These are phyloP conservation scores for Fulmarus glacialis DNA, from an alignment of 2,113 vertebrate species.

Conservation along the genomic window DNA sequence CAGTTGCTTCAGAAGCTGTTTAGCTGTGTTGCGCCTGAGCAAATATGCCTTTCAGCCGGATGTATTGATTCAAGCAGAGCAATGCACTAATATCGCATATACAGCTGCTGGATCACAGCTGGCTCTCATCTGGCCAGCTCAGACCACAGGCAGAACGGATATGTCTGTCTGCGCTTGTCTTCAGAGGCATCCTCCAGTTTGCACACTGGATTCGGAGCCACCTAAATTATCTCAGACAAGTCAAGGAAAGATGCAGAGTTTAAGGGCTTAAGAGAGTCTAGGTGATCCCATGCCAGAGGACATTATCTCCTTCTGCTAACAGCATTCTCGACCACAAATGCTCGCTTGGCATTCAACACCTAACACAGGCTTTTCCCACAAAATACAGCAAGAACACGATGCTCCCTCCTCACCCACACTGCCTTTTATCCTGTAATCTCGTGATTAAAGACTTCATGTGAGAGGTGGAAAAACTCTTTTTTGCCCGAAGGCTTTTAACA, in stretches of 20 bases:
- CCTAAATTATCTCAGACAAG: background rate
- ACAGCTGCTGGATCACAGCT: background rate
- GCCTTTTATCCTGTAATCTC: slow-evolving; percentile 14
- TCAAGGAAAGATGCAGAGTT: background rate
- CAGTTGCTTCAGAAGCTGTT: background rate
- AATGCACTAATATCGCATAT: background rate
- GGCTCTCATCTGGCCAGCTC: background rate
- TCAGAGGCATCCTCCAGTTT: background rate
- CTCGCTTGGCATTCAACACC: background rate
- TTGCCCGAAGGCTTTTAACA: background rate
- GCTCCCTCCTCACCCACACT: background rate
- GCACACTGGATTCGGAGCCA: background rate
- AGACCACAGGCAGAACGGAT: background rate
- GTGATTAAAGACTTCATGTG: background rate
- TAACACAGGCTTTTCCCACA: background rate
- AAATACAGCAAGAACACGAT: background rate
- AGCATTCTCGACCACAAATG: background rate
- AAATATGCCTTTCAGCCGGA: background rate
- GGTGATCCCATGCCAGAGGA: background rate
- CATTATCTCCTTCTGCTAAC: background rate
- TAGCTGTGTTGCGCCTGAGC: background rate
- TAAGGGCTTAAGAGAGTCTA: background rate
- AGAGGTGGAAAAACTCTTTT: background rate
- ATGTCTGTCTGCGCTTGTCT: background rate
- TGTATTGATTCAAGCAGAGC: background rate